Evolutionary conservation across 2,888 invertebrate species (phyloP), one percentile per base, ranked within the genome.

Genomic region (Sphinx pinastri): DNA sequence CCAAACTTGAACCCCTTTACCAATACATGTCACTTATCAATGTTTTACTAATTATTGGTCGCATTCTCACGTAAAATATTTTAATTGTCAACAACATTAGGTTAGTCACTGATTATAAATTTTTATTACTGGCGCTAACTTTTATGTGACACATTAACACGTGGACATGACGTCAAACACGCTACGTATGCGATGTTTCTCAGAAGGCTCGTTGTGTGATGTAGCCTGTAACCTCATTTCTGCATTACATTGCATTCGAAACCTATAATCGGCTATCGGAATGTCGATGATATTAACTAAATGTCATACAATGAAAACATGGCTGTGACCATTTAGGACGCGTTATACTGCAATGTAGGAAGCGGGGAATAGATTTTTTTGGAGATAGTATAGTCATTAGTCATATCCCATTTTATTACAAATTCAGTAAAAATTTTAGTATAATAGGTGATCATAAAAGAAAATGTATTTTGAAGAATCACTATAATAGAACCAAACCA

Each of bases 141-240:
- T 16, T 19, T 55, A 8, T 7, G 55, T 55, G 55, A 19, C 19
- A 55, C 11, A 55, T 55, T 11, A 55, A 55, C 19, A 19, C 55
- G 19, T 10, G 19, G 19, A 63, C 63, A 38, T 38, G 38, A 38
- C 38, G 2, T 38, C 38, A 16, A 49, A 63, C 19, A 19, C 19
- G 16, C 7, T 19, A 2, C 13, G 19, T 49, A 51, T 45, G 31
- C 54, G 54, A 11, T 12, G 52, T 25, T 52, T 31, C 45, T n/a
- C 51, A 67, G 67, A 67, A 16, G 11, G 38, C 45, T 54, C 45
- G 38, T 55, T 47, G 60, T n/a, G 19, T 49, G 57, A 10, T 52
- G 38, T 55, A 54, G 38, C 51, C 25, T 52, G 67, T 51, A 67
- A 67, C 68, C 68, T 57, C 68, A 49, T 68, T 68, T 55, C 57